Evolutionary conservation across 1,140 invertebrate species (phyloP), one percentile per base, ranked within the genome.

Genomic region (Himalopsyche phryganea): DNA sequence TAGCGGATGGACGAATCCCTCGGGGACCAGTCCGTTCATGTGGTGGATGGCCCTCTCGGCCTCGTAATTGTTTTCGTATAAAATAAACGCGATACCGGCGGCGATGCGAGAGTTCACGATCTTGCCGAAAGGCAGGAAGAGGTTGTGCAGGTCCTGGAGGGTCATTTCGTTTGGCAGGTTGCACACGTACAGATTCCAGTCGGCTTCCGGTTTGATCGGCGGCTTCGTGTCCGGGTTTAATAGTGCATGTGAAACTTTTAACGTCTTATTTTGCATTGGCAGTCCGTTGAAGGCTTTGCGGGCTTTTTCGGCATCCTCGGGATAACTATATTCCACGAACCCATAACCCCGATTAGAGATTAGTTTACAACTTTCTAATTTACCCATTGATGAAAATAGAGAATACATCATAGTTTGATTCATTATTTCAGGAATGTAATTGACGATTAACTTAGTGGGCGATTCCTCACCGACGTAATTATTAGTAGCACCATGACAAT

Each of bases 371-470:
- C 75, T 78, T 73, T 79, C 77, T 69, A 79, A 72, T 74, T 79
- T 78, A 68, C 77, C 77, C 75, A 79, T 78, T 58, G 75, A 76
- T 45, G 75, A 75, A 71, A 79, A 79, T 67, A 79, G 66, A 52
- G 75, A 78, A 64, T 76, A 78, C 75, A 79, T 77, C 75, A 77
- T 78, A 68, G 76, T 74, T 73, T 79, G 77, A 63, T 74, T 77
- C 77, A 79, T 79, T 66, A 77, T 72, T 74, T 79, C 77, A 66
- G 77, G 77, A 71, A 79, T 77, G 69, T 79, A 79, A 72, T 79
- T 79, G 69, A 79, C 74, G 66, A 79, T 79, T 69, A 79, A 74
- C 71, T 79, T 79, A 59, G 76, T 78, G 67, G 76, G 75, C 69
- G 76, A 78, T 74, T 78, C 76, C 56, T 77, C 76, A 54, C 74